Evolutionary conservation across 1,140 invertebrate species (phyloP), one percentile per base, ranked within the genome.

Genomic region (Drosophila ironensis): DNA sequence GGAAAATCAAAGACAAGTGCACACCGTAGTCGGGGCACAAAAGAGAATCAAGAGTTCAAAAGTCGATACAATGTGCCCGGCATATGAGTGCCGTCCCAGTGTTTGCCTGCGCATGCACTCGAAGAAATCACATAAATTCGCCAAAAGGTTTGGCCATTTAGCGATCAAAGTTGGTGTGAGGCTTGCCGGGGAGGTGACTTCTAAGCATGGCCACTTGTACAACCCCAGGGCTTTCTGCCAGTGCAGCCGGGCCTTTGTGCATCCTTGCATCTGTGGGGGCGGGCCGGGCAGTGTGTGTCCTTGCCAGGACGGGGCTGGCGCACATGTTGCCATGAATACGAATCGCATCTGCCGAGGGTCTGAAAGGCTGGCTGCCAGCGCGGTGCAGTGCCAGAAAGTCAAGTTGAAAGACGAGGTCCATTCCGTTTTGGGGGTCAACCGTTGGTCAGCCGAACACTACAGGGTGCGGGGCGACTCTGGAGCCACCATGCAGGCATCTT

Each of bases 321-420:
- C 60, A 60, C 60, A 72, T 66, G 73, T 53, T 77, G 73, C 73
- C 51, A 82, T 84, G 78, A 84, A 84, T 82, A 78, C 69, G 28
- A 82, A 78, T 84, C 78, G 73, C 73, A 84, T 67, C 56, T 41
- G 22, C 19, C 37, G 46, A 30, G 40, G 38, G 22, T n/a, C 40
- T 37, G 33, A 37, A 37, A 37, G 33, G n/a, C 54, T 51, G 52
- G 41, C 38, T 52, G 52, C 54, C 56, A 28, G 41, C 27, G 30
- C 60, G 59, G 53, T 72, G 52, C 67, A 75, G 40, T 50, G 56
- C 20, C 60, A 66, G 78, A 84, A 84, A 84, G 73, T 84, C 70
- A 84, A 84, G 78, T 84, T 84, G 78, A 84, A 84, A 84, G 80
- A 84, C 72, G 75, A 82, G 74, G 64, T 52, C 56, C 67, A 17